Evolutionary conservation across 2,888 invertebrate genomes (phyloP).

Genomic region (Clivina fossor): DNA sequence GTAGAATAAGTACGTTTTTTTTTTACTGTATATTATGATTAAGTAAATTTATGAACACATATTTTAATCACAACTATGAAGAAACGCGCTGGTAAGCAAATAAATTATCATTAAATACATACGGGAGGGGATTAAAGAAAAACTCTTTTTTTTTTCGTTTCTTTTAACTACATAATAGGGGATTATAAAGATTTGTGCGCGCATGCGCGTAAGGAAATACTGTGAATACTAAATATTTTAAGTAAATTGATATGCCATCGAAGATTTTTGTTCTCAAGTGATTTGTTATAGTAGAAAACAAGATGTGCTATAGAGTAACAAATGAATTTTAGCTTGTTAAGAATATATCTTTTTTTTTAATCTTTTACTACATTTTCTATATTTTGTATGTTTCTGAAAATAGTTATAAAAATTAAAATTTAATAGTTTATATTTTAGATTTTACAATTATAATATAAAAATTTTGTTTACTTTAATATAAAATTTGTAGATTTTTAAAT

Average conservation of each 20-base stretch:
- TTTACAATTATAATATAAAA: no score
- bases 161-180: conserved; percentile 22
- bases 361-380: no score
- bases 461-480: no score
- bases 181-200: conserved; percentile 23
- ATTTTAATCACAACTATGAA: conserved; percentile 15
- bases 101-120: conserved; percentile 23
- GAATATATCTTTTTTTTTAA: not conserved
- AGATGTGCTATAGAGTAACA: conserved; percentile 15
- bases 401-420: no score
- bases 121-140: conserved; percentile 15
- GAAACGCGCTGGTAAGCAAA: conserved; percentile 16
- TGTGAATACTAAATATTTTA: conserved; percentile 15
- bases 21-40: conserved; percentile 24
- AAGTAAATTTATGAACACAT: conserved; percentile 19
- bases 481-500: no score
- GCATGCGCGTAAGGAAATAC: conserved; percentile 14
- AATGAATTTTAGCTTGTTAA: conserved; percentile 12
- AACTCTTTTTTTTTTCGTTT: conserved; percentile 16
- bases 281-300: conserved; percentile 12
- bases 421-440: no score
- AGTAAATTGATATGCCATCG: conserved; percentile 17
- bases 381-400: no score
- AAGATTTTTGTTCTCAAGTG: conserved; percentile 15
- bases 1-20: conserved; percentile 1